Base-by-base conservation (phyloP, 92 coral and sea anemone species). In the Zoanthus solanderi region DNA sequence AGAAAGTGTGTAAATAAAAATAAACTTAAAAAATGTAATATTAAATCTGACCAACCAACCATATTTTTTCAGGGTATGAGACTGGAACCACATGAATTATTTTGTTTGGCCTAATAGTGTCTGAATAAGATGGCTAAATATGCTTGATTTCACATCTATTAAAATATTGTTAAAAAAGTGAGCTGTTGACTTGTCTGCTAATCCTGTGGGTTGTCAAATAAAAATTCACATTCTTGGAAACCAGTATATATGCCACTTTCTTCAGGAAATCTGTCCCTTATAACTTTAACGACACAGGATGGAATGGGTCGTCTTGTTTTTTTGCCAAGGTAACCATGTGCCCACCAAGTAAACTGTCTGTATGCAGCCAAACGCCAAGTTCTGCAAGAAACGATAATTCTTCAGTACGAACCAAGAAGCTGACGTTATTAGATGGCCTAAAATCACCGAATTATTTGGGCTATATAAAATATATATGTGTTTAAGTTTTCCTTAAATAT, bases 231-330 rank as follows among this genome's bases (percentile, higher is more conserved):
- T 32, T 68, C 73, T 68, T 68, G 42, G 28, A 68, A 68, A 68
- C 37, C 73, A 68, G 73, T 68, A 68, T 68, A 68, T 23, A 28
- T 32, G 32, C 73, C 73, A 68, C 73, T 68, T 18, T 68, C 73
- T 68, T 71, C 75, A 71, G 75, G 75, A 71, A 71, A 71, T 71
- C 75, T 71, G 47, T 71, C 75, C 48, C 75, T 71, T 74, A 46
- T 74, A 74, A 74, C 78, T 17, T 75, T 75, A 0, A 88, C 84
- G 15, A 79, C 84, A 88, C 91, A 83, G 15, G 88, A 82, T 44
- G 54, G 56, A 14, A 44, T 74, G 56, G 78, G 78, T 44, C 78
- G 78, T 65, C 78, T 16, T 74, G 54, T 72, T 29, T 72, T 74
- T 74, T 74, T 74, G 56, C 78, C 56, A 44, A 74, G 56, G 78